phyloP scores from a whole-genome alignment of 1,140 invertebrate species.

The Dufourea novaeangliae region DNA sequence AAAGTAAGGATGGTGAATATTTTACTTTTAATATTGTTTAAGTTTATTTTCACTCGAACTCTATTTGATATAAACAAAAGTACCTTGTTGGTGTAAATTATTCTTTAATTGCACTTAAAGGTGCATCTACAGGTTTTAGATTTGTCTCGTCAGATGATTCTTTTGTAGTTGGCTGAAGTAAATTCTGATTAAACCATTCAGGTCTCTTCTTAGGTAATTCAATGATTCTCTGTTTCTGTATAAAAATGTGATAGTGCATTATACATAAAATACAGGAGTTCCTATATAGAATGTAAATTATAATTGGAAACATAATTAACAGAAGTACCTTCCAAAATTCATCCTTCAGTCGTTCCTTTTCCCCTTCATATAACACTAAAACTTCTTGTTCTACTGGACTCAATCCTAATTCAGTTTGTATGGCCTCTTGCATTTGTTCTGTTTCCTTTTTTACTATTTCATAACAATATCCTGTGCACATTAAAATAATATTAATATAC shows the following conservation, averaged over 20 bases:
- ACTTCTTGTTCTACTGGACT: slow-evolving; percentile 91
- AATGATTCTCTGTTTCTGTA: slow-evolving; percentile 85
- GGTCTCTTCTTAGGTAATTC: slow-evolving; percentile 89
- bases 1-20: not conserved
- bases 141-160: slow-evolving; percentile 85
- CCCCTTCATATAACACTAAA: slow-evolving; percentile 91
- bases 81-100: slow-evolving; percentile 6
- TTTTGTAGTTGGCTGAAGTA: slow-evolving; percentile 89
- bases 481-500: slow-evolving; percentile 17
- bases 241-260: slow-evolving; percentile 42
- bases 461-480: slow-evolving; percentile 87
- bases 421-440: slow-evolving; percentile 87
- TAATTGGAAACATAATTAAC: slow-evolving; percentile 7
- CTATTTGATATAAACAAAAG: not conserved
- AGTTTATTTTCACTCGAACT: not conserved
- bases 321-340: slow-evolving; percentile 82
- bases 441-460: slow-evolving; percentile 90
- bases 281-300: not conserved
- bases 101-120: slow-evolving; percentile 5
- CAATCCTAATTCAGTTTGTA: slow-evolving; percentile 86
- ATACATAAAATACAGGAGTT: slow-evolving; percentile 11
- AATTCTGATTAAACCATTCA: slow-evolving; percentile 90
- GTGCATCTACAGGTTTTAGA: slow-evolving; percentile 84
- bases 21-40: slow-evolving; percentile 19
- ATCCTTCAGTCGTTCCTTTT: slow-evolving; percentile 82